A percentile compares a stretch with the other conserved stretches of the same genome.
Conservation (phyloP, 1,140 invertebrate species). For the Littorina saxatilis region DNA sequence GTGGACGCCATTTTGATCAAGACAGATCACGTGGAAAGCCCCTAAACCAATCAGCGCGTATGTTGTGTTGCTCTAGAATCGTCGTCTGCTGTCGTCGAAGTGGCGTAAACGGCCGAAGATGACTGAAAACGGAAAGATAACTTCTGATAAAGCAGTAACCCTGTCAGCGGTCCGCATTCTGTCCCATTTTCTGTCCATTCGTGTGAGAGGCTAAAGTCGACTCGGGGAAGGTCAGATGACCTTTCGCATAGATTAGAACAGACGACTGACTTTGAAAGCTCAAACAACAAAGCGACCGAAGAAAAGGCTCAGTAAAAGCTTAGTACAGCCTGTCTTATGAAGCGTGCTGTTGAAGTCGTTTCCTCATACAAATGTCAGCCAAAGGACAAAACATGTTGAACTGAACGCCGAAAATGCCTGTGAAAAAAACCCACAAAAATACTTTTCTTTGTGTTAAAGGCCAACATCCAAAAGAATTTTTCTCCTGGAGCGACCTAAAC, state of each 20-base stretch:
- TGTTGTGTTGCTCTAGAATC: neutral
- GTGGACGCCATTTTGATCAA: slow-evolving; percentile 5
- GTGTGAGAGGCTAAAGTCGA: neutral
- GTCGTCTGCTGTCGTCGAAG: neutral
- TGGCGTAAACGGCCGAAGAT: neutral
- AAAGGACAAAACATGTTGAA: too few relatives aligned
- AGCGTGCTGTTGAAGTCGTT: neutral
- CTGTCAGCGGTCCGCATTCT: neutral
- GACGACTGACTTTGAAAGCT: neutral
- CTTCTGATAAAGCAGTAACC: neutral
- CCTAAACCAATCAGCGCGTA: neutral
- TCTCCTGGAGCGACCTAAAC: too few relatives aligned
- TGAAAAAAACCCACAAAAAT: too few relatives aligned
- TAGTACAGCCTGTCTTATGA: neutral
- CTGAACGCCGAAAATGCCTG: too few relatives aligned
- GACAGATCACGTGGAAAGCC: neutral
- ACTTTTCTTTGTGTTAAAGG: too few relatives aligned
- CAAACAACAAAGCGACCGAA: neutral
- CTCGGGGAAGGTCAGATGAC: too few relatives aligned
- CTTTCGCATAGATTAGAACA: neutral
- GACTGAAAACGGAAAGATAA: neutral
- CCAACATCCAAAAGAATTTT: too few relatives aligned
- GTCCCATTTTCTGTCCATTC: neutral
- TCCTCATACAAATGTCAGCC: too few relatives aligned
- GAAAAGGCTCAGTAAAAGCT: neutral